phyloP scores from a whole-genome alignment of 2,797 vertebrate genomes.

The Malacoraja senta region DNA sequence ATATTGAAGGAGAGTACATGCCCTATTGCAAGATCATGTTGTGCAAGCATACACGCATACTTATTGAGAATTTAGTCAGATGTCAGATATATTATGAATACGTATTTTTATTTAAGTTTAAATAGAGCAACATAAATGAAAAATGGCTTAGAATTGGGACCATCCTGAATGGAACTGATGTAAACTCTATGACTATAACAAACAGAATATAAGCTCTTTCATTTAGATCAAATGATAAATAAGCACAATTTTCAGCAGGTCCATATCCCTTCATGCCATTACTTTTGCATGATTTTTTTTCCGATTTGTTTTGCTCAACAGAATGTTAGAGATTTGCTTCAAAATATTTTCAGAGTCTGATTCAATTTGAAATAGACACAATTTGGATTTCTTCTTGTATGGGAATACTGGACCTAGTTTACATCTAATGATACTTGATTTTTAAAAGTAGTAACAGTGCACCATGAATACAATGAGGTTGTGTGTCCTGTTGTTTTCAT shows the following conservation, averaged over 20 bases:
- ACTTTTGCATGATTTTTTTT: neutral
- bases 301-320: neutral
- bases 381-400: neutral
- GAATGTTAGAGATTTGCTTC: neutral
- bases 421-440: neutral
- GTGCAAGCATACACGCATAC: neutral
- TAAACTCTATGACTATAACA: neutral
- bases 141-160: neutral
- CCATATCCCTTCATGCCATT: neutral
- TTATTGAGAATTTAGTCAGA: neutral
- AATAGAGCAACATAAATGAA: neutral
- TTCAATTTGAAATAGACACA: neutral
- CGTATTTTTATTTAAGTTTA: neutral
- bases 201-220: neutral
- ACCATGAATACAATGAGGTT: neutral
- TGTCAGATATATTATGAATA: neutral
- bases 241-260: neutral
- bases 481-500: neutral
- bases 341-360: neutral
- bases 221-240: neutral
- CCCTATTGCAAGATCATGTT: neutral
- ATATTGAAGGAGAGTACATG: neutral
- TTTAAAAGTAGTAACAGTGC: neutral
- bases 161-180: neutral
- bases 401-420: too few species aligned